Evolutionary conservation across 2,113 vertebrate genomes (phyloP).

Genomic region (Seriola dumerili): DNA sequence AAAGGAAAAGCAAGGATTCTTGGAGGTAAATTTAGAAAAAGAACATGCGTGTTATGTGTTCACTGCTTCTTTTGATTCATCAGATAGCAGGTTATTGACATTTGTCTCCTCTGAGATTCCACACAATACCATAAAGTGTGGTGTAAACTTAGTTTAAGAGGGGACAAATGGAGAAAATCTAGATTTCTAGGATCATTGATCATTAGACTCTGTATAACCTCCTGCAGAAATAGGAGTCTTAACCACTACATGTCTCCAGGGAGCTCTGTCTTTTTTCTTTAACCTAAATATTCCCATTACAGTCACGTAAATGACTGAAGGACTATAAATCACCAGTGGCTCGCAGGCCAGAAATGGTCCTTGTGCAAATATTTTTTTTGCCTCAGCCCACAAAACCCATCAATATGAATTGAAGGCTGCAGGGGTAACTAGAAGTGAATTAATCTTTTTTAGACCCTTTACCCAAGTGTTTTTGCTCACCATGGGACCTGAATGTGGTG

Average conservation of each 20-base stretch:
- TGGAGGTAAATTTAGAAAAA: no score
- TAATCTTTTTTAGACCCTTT: slow-evolving; percentile 4
- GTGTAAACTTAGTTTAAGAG: background rate
- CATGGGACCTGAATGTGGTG: background rate
- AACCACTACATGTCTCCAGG: slow-evolving; percentile 7
- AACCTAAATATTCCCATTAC: slow-evolving; percentile 52
- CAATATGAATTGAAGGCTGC: slow-evolving; percentile 38
- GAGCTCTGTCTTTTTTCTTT: slow-evolving; percentile 27
- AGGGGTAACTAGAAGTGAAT: background rate
- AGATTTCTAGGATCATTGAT: background rate
- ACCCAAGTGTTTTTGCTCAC: slow-evolving; percentile 2
- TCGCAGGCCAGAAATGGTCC: slow-evolving; percentile 44
- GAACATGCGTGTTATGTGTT: no score
- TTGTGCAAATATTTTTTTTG: slow-evolving; percentile 59
- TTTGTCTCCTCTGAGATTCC: background rate
- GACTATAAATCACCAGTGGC: slow-evolving; percentile 48
- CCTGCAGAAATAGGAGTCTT: background rate
- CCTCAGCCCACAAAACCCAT: slow-evolving; percentile 49
- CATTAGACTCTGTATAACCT: background rate
- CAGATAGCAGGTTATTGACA: background rate
- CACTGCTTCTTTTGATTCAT: no score
- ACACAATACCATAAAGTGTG: background rate
- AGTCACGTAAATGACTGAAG: slow-evolving; percentile 40
- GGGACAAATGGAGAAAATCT: background rate
- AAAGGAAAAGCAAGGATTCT: background rate